Percentiles rank a stretch among this genome's conserved stretches.
Evolutionary conservation across 2,888 invertebrate species (phyloP).

Genomic region (Adelphocoris suturalis): DNA sequence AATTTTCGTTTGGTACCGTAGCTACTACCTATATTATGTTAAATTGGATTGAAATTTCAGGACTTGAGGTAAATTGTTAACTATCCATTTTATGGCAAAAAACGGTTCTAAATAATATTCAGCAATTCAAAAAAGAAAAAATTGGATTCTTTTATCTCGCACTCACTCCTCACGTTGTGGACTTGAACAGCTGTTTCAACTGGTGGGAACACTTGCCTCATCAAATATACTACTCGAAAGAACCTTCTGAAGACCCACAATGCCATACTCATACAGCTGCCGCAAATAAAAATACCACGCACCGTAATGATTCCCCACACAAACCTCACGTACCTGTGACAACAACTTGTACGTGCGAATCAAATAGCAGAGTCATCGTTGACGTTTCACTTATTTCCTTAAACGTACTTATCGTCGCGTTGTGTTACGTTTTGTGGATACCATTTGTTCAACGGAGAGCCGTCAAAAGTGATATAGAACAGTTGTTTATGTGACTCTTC

Average conservation of each 20-base stretch:
- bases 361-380: not conserved
- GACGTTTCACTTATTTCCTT: conserved; percentile 41
- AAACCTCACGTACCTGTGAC: not conserved
- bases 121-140: no score
- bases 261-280: not conserved
- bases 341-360: conserved; percentile 2
- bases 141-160: no score
- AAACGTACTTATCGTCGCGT: conserved; percentile 1
- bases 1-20: no score
- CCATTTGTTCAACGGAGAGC: conserved; percentile 19
- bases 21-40: no score
- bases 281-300: not conserved
- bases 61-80: no score
- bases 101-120: no score
- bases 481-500: no score
- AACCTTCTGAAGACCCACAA: not conserved
- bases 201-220: conserved; percentile 58
- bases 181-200: conserved; percentile 57
- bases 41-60: no score
- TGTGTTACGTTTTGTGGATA: conserved; percentile 53
- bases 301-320: not conserved
- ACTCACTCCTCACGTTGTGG: conserved; percentile 46
- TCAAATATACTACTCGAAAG: not conserved
- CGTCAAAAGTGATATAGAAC: not conserved
- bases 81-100: no score